Evolutionary conservation across 2,797 vertebrate species (phyloP), one percentile per base, ranked within the genome.

Genomic region (Phataginus tricuspis): DNA sequence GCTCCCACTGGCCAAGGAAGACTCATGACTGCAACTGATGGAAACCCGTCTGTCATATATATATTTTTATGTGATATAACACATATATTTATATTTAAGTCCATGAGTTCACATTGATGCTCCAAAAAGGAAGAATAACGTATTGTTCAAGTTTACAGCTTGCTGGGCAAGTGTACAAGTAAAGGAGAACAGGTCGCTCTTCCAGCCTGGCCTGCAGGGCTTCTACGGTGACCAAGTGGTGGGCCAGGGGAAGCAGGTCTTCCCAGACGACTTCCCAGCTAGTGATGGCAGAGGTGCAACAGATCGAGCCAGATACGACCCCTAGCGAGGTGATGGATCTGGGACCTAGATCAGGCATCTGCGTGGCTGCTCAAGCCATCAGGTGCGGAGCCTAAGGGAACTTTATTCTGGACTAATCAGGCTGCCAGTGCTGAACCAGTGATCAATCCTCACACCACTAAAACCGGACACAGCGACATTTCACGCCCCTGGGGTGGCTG

Each of bases 311-410:
- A 29, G 15, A 31, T 7, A 7, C 2, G 0, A 27, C 42, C 71
- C 71, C 45, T 31, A 1, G 39, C 1, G 12, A 27, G 69, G 6
- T 4, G 18, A 53, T 0, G 21, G 49, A 18, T 37, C 79, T 42
- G 21, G 14, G 25, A 25, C 34, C 34, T 2, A 9, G 18, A 37
- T n/a, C 27, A 12, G 34, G 16, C 59, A 11, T 11, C 63, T 53
- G 10, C 0, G 7, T 0, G 37, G 25, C 69, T 4, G 37, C 55
- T 53, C 6, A 2, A 14, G 7, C 31, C 6, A 1, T 16, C 61
- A 37, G 49, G 57, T 2, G 21, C 37, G 34, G 27, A 18, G 45
- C 68, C 61, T 1, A 2, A 0, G 19, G 51, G 74, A 51, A 72
- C 55, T 42, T 45, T 3, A 9, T 7, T 51, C 55, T 39, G 31